Base-by-base conservation (phyloP, 2,888 invertebrate species). In the Apomyelois bistriatella region DNA sequence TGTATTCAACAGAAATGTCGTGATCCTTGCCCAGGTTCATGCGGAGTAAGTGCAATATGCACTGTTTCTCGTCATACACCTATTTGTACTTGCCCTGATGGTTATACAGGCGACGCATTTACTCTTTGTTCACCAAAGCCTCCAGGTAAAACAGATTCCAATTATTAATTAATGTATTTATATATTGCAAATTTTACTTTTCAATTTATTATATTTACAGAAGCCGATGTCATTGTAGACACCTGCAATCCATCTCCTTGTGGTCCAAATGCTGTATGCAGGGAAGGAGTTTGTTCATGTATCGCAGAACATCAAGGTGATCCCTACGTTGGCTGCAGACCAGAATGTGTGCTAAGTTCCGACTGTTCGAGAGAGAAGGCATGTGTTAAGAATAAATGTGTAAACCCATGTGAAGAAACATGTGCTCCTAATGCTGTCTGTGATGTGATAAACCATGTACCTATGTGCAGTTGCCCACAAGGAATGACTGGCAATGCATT, bases 21-120 rank as follows among this genome's bases (percentile, higher is more conserved):
- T 54, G 93, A 95, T 79, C 95, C 95, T 41, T 95, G 95, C 68
- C 91, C 90, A 35, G 94, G 94, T 12, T 91, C 93, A 52, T 96
- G 95, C 62, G 94, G 94, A 50, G 78, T 92, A 52, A 79, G 85
- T 59, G 92, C 94, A 46, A 70, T 91, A 55, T 93, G 94, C 69
- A 80, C 83, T 38, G 94, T 95, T 9, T 90, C 93, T 12, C 93
- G 93, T 67, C 96, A 96, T 66, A 93, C 92, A 50, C 95, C 96
- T 7, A 92, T 93, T 43, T 96, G 96, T 70, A 90, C 92, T 1
- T 96, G 96, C 70, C 91, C 93, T 75, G 92, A 89, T 80, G 94
- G 93, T 42, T 93, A 91, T 61, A 92, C 92, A 9, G 95, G 95
- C 8, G 93, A 94, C 82, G 93, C 94, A 3, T 93, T 94, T 64